Conservation (phyloP, 1,140 invertebrate species). For the Plectrocnemia conspersa region DNA sequence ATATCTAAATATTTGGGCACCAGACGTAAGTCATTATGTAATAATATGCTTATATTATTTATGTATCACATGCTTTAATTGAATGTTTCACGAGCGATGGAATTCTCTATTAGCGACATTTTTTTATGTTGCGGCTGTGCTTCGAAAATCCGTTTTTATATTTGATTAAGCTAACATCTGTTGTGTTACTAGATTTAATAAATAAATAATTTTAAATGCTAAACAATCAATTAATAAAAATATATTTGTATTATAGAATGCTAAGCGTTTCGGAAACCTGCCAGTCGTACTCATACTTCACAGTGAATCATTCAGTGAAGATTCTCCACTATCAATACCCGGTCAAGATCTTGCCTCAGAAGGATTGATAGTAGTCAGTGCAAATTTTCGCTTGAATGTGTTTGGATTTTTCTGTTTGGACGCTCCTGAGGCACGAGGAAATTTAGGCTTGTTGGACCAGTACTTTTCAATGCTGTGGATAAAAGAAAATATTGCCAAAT, state of each 20-base stretch:
- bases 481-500: slow-evolving; percentile 62
- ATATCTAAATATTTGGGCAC: slow-evolving; percentile 55
- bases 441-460: slow-evolving; percentile 68
- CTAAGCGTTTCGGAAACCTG: slow-evolving; percentile 50
- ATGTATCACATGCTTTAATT: slow-evolving; percentile 11
- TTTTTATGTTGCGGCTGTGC: not conserved
- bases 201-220: not conserved
- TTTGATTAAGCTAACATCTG: not conserved
- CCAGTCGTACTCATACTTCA: slow-evolving; percentile 58
- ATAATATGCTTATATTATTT: no score
- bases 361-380: slow-evolving; percentile 59
- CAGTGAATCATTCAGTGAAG: slow-evolving; percentile 49
- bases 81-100: not conserved
- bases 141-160: not conserved
- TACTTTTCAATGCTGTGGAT: slow-evolving; percentile 68
- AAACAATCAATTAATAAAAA: slow-evolving; percentile 3
- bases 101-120: not conserved
- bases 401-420: slow-evolving; percentile 67
- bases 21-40: slow-evolving; percentile 43
- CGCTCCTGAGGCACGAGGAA: slow-evolving; percentile 55
- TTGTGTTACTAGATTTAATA: not conserved
- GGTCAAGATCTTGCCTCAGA: slow-evolving; percentile 63
- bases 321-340: slow-evolving; percentile 42
- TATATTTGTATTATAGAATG: slow-evolving; percentile 44
- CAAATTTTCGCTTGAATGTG: slow-evolving; percentile 60